Base-by-base conservation (phyloP, 35 echinoderm and acorn worm species). In the Lytechinus variegatus region DNA sequence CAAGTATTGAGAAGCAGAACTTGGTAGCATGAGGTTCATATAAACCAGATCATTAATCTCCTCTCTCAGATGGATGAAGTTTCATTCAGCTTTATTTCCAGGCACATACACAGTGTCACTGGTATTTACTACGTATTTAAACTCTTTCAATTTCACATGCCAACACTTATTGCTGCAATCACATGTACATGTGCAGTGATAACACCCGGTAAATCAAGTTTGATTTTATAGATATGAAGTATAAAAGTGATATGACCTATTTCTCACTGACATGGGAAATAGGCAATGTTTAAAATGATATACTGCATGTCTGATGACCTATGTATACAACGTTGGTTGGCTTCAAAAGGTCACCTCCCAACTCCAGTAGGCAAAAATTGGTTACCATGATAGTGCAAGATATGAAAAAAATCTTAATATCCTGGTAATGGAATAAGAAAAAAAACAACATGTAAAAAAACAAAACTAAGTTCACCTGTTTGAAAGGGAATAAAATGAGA, bases 11-110 rank as follows among this genome's bases (percentile, higher is more conserved):
- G n/a, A 79, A 79, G 66, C 66, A 79, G 66, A 79, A 79, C n/a
- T 79, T n/a, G 4, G 66, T 79, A n/a, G 66, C 66, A 79, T 19
- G 19, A 79, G 66, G 66, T 6, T 79, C 21, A 7, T 24, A 79
- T 79, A 79, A 79, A 79, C 66, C n/a, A 6, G 66, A n/a, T 79
- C 66, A 79, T 79, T 79, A 79, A 79, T 79, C 66, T 79, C 66
- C 14, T 16, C 19, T 14, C 19, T 79, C n/a, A 24, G 66, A 79
- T n/a, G 66, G 66, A 79, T 79, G 66, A 79, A 79, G 66, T 79
- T 79, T 79, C 66, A 79, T 79, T 79, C 66, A 79, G 66, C 66
- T 24, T 24, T 10, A 2, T 19, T 79, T 4, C 4, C 4, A 79
- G 66, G 66, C 66, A 79, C 19, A 44, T 44, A 44, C 33, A 44